Evolutionary conservation across 2,113 vertebrate species (phyloP), one percentile per base, ranked within the genome.

Genomic region (Scomber colias): DNA sequence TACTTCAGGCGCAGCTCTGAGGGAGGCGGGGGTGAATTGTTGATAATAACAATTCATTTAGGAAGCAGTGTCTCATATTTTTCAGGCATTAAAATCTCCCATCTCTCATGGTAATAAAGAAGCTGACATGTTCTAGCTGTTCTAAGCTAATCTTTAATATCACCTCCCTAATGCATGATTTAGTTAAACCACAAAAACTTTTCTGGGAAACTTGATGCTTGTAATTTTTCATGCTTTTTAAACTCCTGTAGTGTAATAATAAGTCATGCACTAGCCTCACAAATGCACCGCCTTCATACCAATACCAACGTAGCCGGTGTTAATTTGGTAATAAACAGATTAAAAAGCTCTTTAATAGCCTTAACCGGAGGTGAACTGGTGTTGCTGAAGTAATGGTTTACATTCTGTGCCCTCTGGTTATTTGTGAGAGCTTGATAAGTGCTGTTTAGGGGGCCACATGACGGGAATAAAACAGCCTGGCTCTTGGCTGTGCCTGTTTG

Each of bases 371-470:
- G 13, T 82, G 71, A 84, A 62, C 72, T 2, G 45, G 11, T 59
- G 63, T 59, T 62, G 71, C 62, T 71, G 57, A 79, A 53, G 24
- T 35, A 67, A 27, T 35, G 5, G 15, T 51, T 30, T 51, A 53
- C 4, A 12, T 35, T 66, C 13, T 66, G 54, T 67, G 71, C 79
- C 74, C 87, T 65, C 46, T 40, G 77, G 80, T 88, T 86, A 77
- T 89, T 89, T 87, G 87, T 19, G 55, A 75, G 76, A 73, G 78
- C 71, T 65, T 65, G 74, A 69, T 78, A 81, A 88, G 77, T 83
- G 84, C 55, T 70, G 87, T 63, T 89, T 21, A 54, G 71, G 75
- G 82, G 87, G 68, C 27, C 57, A 14, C 75, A 57, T n/a, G 45
- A 66, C 75, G 53, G 50, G 62, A 64, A 49, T 63, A 57, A 70